These are phyloP conservation scores for Philereme vetulata DNA, from an alignment of 2,888 invertebrate genomes.

Conservation along the genomic window DNA sequence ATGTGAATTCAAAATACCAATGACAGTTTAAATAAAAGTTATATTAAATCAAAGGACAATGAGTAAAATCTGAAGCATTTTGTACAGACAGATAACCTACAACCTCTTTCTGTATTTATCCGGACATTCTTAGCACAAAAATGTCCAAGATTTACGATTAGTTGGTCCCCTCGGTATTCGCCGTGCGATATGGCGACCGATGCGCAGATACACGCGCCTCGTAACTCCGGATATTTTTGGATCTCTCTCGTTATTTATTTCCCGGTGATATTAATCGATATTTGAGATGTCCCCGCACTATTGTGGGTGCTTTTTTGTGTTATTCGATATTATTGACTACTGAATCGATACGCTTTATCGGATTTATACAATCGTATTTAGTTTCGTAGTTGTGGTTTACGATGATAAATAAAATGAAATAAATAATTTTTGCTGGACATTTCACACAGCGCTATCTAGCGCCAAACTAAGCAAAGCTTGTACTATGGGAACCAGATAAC, in stretches of 20 bases:
- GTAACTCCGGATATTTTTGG: slow-evolving; percentile 60
- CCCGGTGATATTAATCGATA: slow-evolving; percentile 65
- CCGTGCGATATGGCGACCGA: slow-evolving; percentile 50
- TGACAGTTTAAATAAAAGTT: too few relatives aligned
- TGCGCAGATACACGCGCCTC: slow-evolving; percentile 43
- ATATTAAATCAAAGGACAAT: too few relatives aligned
- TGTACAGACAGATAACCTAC: slow-evolving; percentile 21
- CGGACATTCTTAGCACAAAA: slow-evolving; percentile 52
- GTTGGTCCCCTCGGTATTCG: slow-evolving; percentile 45
- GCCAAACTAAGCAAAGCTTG: too few relatives aligned
- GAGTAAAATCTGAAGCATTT: neutral
- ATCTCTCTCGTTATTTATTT: slow-evolving; percentile 63
- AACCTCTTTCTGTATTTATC: slow-evolving; percentile 15
- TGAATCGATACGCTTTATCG: slow-evolving; percentile 19
- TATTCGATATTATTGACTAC: slow-evolving; percentile 34
- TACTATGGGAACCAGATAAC: too few relatives aligned
- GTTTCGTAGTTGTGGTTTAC: too few relatives aligned
- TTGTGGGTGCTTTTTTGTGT: slow-evolving; percentile 38
- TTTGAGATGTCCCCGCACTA: slow-evolving; percentile 56
- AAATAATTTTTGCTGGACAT: too few relatives aligned
- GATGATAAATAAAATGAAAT: too few relatives aligned
- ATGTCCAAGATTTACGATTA: slow-evolving; percentile 65
- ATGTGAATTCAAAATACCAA: too few relatives aligned
- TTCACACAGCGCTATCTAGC: too few relatives aligned
- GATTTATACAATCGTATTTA: slow-evolving; percentile 3